Evolutionary conservation across 2,888 invertebrate species (phyloP), one percentile per base, ranked within the genome.

Genomic region (Nesidiocoris tenuis): DNA sequence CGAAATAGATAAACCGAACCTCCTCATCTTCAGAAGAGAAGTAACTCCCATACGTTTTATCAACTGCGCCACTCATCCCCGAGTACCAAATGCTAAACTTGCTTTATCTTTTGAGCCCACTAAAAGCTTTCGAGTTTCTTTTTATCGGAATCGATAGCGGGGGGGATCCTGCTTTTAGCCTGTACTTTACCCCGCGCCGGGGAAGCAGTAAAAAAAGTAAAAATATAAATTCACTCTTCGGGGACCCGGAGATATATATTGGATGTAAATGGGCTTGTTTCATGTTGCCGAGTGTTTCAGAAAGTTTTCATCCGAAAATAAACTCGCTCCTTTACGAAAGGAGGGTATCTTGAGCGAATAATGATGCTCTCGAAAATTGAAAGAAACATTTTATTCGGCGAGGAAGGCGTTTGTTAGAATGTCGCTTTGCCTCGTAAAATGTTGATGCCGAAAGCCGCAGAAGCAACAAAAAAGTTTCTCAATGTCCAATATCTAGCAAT

Each of bases 111-210:
- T 72, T 72, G 72, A 72, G 72, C 70, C 39, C 72, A 72, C 72
- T 72, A 72, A 72, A 72, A 72, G 72, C 72, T 72, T 72, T 72
- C 70, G 54, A 61, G 72, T 72, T 72, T 63, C 72, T 72, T 72
- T 72, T 72, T 72, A 72, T 72, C 72, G 72, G 61, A 61, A 72
- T 22, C 72, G 72, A 72, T 72, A 72, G 61, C 39, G 61, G 22
- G 24, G n/a, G 39, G 39, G 19, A 54, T 54, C 65, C 63, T 63
- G 72, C 72, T 72, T 72, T 72, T 72, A 72, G 61, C 61, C 39
- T 39, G 61, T 61, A 59, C 23, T 70, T 19, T 39, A 61, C 23
- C 23, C 61, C n/a, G 61, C 54, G 54, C 5, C 54, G 63, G 39
- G 72, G 12, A 25, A 23, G 63, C 39, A 21, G 39, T 19, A 39